Conservation (phyloP, 2,888 invertebrate species). For the Cyaniris semiargus region DNA sequence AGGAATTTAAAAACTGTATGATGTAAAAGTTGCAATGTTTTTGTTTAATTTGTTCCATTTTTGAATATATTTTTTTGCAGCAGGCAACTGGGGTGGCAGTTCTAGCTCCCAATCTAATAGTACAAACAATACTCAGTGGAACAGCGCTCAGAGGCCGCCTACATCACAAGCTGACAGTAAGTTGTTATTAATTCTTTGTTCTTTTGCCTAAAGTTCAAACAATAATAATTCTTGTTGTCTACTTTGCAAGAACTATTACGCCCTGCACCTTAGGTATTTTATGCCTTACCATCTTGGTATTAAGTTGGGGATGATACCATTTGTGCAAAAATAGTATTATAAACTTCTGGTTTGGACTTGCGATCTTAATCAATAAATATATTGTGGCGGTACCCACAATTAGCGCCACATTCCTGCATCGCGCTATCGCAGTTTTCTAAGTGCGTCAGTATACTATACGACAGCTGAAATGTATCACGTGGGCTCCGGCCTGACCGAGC, state of each 20-base stretch:
- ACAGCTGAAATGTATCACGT: too few species aligned
- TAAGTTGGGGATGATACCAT: not conserved
- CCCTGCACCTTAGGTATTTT: not conserved
- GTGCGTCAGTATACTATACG: too few species aligned
- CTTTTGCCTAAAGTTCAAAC: not conserved
- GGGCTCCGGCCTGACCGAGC: too few species aligned
- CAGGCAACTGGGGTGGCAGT: constrained; percentile 76
- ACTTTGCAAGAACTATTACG: not conserved
- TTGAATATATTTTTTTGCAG: constrained; percentile 47
- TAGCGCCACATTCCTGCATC: too few species aligned
- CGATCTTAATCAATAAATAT: too few species aligned
- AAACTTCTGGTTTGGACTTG: too few species aligned
- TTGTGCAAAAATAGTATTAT: not conserved
- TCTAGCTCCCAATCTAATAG: constrained; percentile 70
- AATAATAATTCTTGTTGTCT: not conserved
- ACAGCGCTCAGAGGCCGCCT: constrained; percentile 75
- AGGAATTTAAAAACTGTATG: not conserved
- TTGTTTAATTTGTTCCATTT: not conserved
- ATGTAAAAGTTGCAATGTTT: not conserved
- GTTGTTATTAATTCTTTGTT: constrained; percentile 36
- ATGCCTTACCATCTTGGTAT: not conserved
- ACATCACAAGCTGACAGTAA: constrained; percentile 77
- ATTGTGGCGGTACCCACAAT: too few species aligned
- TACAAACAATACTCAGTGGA: constrained; percentile 76
- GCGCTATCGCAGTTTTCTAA: too few species aligned